These are phyloP conservation scores for Mimumesa dahlbomi DNA, from an alignment of 2,888 invertebrate species.

Conservation along the genomic window DNA sequence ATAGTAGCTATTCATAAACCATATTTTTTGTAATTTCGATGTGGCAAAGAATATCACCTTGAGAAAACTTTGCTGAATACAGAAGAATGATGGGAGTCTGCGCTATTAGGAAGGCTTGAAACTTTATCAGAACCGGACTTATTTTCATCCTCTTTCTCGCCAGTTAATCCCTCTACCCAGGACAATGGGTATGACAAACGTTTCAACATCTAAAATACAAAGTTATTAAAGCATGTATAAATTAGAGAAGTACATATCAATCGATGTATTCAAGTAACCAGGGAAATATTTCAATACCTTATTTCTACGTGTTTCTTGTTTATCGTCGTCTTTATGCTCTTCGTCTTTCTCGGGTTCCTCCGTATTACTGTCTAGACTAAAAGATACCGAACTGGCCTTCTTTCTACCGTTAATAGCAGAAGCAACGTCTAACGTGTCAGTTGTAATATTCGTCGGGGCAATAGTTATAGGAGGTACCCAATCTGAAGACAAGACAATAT, in stretches of 20 bases:
- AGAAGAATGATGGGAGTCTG: conserved; percentile 86
- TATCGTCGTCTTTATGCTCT: conserved; percentile 76
- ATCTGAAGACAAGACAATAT: conserved; percentile 92
- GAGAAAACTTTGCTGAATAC: conserved; percentile 96
- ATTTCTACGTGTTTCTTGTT: conserved; percentile 85
- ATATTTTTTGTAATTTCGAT: conserved; percentile 5
- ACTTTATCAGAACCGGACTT: conserved; percentile 82
- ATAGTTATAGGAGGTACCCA: conserved; percentile 93
- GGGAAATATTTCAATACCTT: conserved; percentile 82
- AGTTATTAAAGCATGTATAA: conserved; percentile 9
- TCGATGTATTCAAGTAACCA: background rate
- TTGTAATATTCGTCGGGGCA: conserved; percentile 85
- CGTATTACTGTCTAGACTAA: conserved; percentile 85
- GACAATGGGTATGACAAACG: conserved; percentile 94
- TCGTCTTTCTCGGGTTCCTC: conserved; percentile 82
- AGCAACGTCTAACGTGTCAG: conserved; percentile 81
- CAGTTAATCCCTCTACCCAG: conserved; percentile 94
- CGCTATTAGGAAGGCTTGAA: conserved; percentile 83
- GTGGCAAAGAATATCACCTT: conserved; percentile 83
- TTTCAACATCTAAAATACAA: conserved; percentile 89
- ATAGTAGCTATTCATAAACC: conserved; percentile 15
- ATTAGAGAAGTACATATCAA: too few relatives aligned
- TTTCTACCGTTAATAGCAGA: conserved; percentile 83
- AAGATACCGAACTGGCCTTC: conserved; percentile 87
- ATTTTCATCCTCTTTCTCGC: conserved; percentile 85